Base-by-base conservation (phyloP, 2,113 vertebrate genomes). In the Coptodon bakossiorum region DNA sequence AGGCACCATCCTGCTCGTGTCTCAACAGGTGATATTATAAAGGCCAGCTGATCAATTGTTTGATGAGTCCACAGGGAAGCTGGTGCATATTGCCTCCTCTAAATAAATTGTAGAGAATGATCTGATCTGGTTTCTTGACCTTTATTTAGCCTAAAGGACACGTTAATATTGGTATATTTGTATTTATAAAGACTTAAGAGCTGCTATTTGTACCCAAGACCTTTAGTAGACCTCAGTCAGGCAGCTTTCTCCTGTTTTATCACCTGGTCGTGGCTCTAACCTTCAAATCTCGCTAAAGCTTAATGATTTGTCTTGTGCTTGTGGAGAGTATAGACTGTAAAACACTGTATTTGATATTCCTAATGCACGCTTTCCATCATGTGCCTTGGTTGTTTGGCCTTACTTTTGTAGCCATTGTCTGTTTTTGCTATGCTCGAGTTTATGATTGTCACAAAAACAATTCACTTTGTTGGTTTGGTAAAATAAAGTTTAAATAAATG, bases 21-120 rank as follows among this genome's bases (percentile, higher is more conserved):
- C 40, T 89, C 57, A 68, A 81, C 71, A 53, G 82, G 52, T 48
- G 71, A 76, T 63, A 79, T 79, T 68, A 81, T 36, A 7, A 43
- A 84, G 54, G 48, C 50, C 22, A 13, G 81, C 27, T 78, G 27
- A 48, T 56, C 43, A 56, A 8, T 27, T 29, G 38, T 87, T 52
- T 31, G 34, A 22, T 71, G n/a, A 27, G 8, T 45, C 6, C 56
- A 40, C 76, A 57, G 68, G 36, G 71, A 83, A 13, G 17, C 10
- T 24, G 11, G 22, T 6, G n/a, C 12, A 24, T 71, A 43, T 24
- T 43, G 66, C 38, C 13, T 48, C 68, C 68, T 73, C 3, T 73
- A 45, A 27, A 73, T 14, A 24, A 40, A 71, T 45, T 4, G 66
- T 1, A 73, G 38, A 13, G 34, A 40, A 38, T 40, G 34, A 68